phyloP scores from a whole-genome alignment of 1,140 invertebrate genomes.

The Conus ventricosus region DNA sequence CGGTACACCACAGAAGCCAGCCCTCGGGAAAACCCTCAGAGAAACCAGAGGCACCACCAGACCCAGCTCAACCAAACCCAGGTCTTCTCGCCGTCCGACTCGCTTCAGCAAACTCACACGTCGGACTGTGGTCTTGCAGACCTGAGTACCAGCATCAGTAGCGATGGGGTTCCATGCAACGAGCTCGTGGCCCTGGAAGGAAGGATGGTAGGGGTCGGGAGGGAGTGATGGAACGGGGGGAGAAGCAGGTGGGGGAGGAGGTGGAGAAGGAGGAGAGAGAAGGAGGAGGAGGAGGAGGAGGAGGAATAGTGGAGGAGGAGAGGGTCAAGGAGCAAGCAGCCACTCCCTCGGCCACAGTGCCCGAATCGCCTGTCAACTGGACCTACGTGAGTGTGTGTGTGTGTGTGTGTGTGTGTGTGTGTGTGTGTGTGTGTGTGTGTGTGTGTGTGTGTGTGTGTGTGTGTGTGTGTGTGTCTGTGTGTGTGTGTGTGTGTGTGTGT shows the following conservation, averaged over 20 bases:
- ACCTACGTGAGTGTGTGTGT: neutral
- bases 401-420: neutral
- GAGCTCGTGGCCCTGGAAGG: neutral
- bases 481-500: no score
- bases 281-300: neutral
- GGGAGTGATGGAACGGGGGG: neutral
- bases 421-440: no score
- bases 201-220: neutral
- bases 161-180: no score
- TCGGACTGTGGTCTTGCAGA: no score
- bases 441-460: no score
- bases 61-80: neutral
- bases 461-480: no score
- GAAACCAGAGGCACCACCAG: neutral
- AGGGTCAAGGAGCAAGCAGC: neutral
- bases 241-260: neutral
- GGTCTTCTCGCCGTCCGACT: neutral
- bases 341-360: neutral
- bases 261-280: neutral
- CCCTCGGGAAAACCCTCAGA: neutral
- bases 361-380: neutral
- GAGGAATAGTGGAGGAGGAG: neutral
- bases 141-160: no score
- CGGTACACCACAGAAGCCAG: no score
- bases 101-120: no score